Conservation (phyloP, 1,140 invertebrate genomes). For the Aradophagus sp. region DNA sequence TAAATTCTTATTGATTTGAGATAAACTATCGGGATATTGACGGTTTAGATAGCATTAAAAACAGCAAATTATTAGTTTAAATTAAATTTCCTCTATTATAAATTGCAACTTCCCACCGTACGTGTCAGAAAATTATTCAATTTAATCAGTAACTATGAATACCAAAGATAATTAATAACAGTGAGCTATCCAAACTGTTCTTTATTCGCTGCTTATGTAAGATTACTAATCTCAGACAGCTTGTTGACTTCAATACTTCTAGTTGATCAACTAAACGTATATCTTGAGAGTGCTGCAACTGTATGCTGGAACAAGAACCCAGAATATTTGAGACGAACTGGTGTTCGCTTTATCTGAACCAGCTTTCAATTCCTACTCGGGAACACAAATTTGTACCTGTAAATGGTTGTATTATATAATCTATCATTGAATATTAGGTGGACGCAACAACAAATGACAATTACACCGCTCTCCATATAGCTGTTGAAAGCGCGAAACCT, state of each 20-base stretch:
- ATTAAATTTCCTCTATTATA: no score
- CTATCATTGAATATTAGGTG: slow-evolving; percentile 58
- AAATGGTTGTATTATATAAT: background rate
- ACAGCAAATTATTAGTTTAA: background rate
- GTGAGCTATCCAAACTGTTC: no score
- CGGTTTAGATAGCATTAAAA: slow-evolving; percentile 14
- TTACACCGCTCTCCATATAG: slow-evolving; percentile 98
- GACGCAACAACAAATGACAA: slow-evolving; percentile 85
- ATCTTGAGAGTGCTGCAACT: slow-evolving; percentile 4
- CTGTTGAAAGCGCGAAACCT: slow-evolving; percentile 96
- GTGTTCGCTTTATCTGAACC: slow-evolving; percentile 28
- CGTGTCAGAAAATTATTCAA: slow-evolving; percentile 25
- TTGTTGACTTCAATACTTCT: no score
- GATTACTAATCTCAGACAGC: no score
- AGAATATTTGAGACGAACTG: slow-evolving; percentile 28
- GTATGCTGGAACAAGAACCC: slow-evolving; percentile 13
- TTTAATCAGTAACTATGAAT: no score
- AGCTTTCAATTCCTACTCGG: slow-evolving; percentile 41
- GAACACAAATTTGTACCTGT: background rate
- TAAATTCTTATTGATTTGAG: slow-evolving; percentile 15
- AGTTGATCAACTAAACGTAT: no score
- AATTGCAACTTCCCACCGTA: no score
- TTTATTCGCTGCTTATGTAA: no score
- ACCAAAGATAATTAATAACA: no score
- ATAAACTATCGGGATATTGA: slow-evolving; percentile 19